Percentiles rank a stretch among this genome's conserved stretches.
These are phyloP conservation scores for Geotria australis DNA, from an alignment of 2,797 vertebrate species.

Conservation along the genomic window DNA sequence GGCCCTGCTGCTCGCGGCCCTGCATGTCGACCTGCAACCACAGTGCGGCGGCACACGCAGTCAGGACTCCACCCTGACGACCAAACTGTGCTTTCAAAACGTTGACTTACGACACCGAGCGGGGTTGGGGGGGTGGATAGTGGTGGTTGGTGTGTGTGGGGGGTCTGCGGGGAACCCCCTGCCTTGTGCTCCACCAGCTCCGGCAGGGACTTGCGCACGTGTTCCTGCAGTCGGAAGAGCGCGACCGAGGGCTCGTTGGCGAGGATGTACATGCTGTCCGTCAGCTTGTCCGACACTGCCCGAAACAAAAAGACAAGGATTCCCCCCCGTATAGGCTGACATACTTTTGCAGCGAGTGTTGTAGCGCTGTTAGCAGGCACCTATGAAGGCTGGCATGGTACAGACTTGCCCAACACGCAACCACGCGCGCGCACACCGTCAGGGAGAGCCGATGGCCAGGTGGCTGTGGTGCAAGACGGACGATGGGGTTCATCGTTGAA, in stretches of 20 bases:
- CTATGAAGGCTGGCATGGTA: too few relatives aligned
- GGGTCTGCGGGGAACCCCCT: too few relatives aligned
- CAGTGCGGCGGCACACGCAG: not conserved
- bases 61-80: not conserved
- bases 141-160: not conserved
- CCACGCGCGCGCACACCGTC: too few relatives aligned
- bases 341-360: too few relatives aligned
- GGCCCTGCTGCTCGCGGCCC: conserved; percentile 88
- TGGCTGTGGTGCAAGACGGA: too few relatives aligned
- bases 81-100: not conserved
- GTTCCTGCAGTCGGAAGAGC: conserved; percentile 70
- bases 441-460: too few relatives aligned
- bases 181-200: conserved; percentile 75
- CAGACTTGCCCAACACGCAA: too few relatives aligned
- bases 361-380: too few relatives aligned
- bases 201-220: conserved; percentile 56
- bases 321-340: too few relatives aligned
- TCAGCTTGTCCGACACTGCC: conserved; percentile 72
- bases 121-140: not conserved
- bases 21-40: conserved; percentile 64
- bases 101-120: too few relatives aligned
- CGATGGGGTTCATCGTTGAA: too few relatives aligned
- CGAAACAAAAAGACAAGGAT: not conserved
- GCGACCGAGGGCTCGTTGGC: conserved; percentile 88
- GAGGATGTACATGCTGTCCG: conserved; percentile 72